Base-by-base conservation (phyloP, 2,797 vertebrate species). In the Allobates femoralis region DNA sequence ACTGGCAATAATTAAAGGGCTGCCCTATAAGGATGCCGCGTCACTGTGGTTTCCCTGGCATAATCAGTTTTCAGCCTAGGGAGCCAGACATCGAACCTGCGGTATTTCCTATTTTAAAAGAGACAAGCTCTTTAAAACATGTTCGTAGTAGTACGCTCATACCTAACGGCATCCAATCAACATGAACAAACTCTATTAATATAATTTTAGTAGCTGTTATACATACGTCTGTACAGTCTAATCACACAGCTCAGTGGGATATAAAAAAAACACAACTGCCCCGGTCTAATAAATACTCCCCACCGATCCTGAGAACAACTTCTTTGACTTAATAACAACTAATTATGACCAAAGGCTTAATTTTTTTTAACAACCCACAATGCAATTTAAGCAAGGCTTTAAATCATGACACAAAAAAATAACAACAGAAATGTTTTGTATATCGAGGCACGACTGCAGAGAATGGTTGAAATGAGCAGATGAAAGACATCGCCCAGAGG, bases 401-500 rank as follows among this genome's bases (percentile, higher is more conserved):
- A 73, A 71, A 58, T 37, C 34, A 55, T 37, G 66, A 34, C 64
- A 69, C 30, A 21, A 67, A 80, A 79, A 82, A 46, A 46, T 23
- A 69, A n/a, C 23, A 81, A 69, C 46, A 69, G 50, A 56, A 80
- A 58, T 23, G 23, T 26, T 77, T 77, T 85, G 46, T 53, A 79
- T 18, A 14, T 34, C 26, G 83, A 34, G 28, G 23, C 28, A 26
- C 28, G 2, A 51, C 74, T 85, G 58, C 55, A 32, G 50, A 56
- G 74, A 82, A 37, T 56, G 62, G 60, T 19, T 18, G 51, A 56
- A 64, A 66, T 55, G 75, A 67, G 74, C 83, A 85, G 64, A 86
- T 79, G 50, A 80, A 79, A 81, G 37, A 51, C 28, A 37, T 74
- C n/a, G 78, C 85, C 85, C 78, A 50, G 55, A 86, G 85, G 78